A percentile compares a stretch with the other conserved stretches of the same genome.
Conservation (phyloP, 2,113 vertebrate species). For the Psittacus erithacus region DNA sequence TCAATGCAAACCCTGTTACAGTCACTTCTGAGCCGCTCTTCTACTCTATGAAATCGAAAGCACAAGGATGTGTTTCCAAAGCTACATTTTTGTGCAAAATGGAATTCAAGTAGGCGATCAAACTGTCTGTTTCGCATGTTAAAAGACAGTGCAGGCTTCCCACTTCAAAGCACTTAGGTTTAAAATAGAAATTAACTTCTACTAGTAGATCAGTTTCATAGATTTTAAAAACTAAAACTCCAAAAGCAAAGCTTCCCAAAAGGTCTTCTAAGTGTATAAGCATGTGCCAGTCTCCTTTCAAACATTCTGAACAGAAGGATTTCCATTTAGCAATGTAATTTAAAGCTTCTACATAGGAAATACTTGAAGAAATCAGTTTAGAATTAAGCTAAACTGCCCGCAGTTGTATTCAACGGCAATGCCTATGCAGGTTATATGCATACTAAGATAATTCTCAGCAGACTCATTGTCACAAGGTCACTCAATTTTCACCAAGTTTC, state of each 20-base stretch:
- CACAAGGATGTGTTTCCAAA: not conserved
- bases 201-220: not conserved
- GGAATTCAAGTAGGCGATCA: not conserved
- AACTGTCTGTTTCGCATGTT: not conserved
- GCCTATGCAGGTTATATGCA: not conserved
- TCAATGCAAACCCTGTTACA: not conserved
- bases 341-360: not conserved
- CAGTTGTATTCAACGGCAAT: not conserved
- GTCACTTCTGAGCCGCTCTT: not conserved
- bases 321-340: not conserved
- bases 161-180: not conserved
- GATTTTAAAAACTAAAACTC: not conserved
- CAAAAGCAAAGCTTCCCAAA: not conserved
- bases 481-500: not conserved
- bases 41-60: rapidly evolving
- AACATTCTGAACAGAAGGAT: not conserved
- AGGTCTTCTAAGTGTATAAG: not conserved
- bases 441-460: not conserved
- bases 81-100: not conserved
- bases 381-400: not conserved
- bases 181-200: not conserved
- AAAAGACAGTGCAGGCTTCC: not conserved
- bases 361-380: not conserved
- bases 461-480: not conserved
- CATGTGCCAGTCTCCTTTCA: not conserved